Evolutionary conservation across 2,888 invertebrate species (phyloP), one percentile per base, ranked within the genome.

Genomic region (Gortyna flavago): DNA sequence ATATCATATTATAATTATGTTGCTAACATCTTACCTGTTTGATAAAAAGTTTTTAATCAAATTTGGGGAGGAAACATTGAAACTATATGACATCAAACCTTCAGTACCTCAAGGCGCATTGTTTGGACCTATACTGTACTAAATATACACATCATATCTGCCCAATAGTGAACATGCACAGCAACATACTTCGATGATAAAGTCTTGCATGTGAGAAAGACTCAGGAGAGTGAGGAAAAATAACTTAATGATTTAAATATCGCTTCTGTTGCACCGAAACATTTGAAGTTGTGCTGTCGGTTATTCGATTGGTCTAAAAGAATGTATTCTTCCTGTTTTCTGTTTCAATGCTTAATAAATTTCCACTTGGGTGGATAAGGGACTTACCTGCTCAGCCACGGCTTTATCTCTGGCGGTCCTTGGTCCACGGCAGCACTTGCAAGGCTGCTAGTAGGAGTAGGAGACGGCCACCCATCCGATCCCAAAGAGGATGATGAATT

Each of bases 351-450:
- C 51, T 48, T 2, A 25, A 68, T 6, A 7, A 51, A 68, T 54
- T 54, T n/a, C 35, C 21, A 54, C 7, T 54, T 38, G 35, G 11
- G 0, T 4, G 5, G 11, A 35, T 61, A 48, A 44, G n/a, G 32
- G 2, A 65, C 86, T 29, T 82, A 96, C 96, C 93, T 94, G 83
- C 90, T 94, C 0, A 96, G 91, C 96, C 96, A 96, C 61, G 93
- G 94, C 73, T 94, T 94, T 4, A 96, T 82, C 48, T 96, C 96
- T 0, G 96, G 93, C 1, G 95, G 94, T 5, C 92, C 92, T 65
- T 92, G 92, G 0, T 85, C 57, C 21, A 38, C 64, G 54, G 80
- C 83, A 70, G 82, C 51, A 32, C 85, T 79, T 8, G 79, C 61
- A 9, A 87, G 78, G 57, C 89, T 87, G n/a, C 89, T 84, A 25